Conservation (phyloP, 2,113 vertebrate species). For the Catharus minimus region DNA sequence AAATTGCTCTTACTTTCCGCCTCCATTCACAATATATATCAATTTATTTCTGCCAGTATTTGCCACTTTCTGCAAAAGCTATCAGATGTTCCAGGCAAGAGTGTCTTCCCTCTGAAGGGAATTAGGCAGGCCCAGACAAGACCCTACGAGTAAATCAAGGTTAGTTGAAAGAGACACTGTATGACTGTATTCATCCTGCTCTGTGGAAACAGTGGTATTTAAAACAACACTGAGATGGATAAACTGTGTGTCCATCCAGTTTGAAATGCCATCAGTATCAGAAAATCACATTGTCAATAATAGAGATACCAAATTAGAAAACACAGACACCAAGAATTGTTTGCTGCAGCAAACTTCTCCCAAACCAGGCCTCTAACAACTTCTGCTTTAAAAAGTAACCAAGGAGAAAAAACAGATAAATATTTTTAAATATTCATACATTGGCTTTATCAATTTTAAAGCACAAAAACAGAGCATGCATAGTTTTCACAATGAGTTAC, state of each 20-base stretch:
- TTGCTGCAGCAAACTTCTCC: neutral
- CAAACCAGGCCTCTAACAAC: neutral
- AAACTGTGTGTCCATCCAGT: neutral
- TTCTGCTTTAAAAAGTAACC: neutral
- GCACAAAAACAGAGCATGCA: neutral
- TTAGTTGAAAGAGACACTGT: neutral
- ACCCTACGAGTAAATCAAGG: neutral
- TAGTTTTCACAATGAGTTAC: neutral
- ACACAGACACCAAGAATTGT: neutral
- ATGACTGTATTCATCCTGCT: neutral
- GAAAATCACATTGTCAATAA: neutral
- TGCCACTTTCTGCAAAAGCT: neutral
- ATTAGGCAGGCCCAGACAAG: neutral
- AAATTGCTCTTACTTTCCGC: neutral
- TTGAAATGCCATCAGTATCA: neutral
- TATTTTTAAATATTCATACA: neutral
- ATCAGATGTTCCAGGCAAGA: neutral
- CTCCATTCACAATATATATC: neutral
- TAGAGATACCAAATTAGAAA: neutral
- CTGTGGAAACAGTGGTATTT: neutral
- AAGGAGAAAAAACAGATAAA: neutral
- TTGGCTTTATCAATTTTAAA: neutral
- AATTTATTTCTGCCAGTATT: neutral
- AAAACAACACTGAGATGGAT: neutral
- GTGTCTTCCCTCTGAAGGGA: neutral